These are phyloP conservation scores for Atherinomorus stipes DNA, from an alignment of 2,113 vertebrate genomes.

Conservation along the genomic window DNA sequence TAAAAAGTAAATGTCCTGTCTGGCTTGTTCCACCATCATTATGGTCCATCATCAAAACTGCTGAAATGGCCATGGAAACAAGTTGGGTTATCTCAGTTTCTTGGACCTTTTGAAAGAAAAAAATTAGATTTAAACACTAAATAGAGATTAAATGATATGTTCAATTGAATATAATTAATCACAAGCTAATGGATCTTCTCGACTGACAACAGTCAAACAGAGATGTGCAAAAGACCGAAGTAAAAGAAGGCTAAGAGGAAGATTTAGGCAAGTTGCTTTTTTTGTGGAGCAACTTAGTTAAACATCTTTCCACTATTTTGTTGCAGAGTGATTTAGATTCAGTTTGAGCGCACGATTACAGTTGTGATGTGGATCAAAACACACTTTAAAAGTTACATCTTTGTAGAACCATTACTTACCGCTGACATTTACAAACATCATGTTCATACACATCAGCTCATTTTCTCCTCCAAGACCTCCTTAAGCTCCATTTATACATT, in stretches of 20 bases:
- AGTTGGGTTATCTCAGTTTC: not conserved
- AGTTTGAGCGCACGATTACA: too few species aligned
- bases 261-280: too few species aligned
- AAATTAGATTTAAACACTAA: slow-evolving; percentile 14
- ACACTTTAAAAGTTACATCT: not conserved
- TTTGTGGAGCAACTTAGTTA: too few species aligned
- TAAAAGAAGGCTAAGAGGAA: too few species aligned
- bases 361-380: not conserved
- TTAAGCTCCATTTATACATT: slow-evolving; percentile 15
- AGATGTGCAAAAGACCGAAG: not conserved
- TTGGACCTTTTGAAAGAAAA: not conserved
- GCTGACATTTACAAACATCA: not conserved
- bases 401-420: not conserved
- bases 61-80: slow-evolving; percentile 37
- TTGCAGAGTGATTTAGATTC: too few species aligned
- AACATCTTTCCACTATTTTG: too few species aligned
- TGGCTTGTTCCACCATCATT: not conserved
- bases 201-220: slow-evolving; percentile 41
- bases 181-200: not conserved
- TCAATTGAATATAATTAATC: not conserved
- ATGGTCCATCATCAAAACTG: slow-evolving; percentile 20
- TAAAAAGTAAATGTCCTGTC: slow-evolving; percentile 11
- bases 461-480: slow-evolving; percentile 16
- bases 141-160: slow-evolving; percentile 21
- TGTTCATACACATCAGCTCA: not conserved